Evolutionary conservation across 2,888 invertebrate species (phyloP), one percentile per base, ranked within the genome.

Genomic region (Epistrophe eligans): DNA sequence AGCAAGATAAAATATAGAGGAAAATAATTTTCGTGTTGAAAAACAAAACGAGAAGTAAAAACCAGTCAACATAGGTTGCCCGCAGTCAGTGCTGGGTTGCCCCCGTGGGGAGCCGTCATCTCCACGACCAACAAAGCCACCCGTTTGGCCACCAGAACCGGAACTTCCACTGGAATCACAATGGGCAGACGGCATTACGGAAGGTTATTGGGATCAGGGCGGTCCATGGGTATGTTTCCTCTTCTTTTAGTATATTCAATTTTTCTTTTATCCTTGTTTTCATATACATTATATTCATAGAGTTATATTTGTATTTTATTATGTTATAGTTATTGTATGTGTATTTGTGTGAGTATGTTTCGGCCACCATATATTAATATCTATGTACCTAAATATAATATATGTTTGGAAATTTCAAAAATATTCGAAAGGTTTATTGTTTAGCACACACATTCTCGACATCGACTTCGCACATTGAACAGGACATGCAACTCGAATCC

Each of bases 181-280:
- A 90, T 91, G 90, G 90, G 91, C 90, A 74, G 91, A 91, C 88
- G 91, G 91, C 62, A 88, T 90, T 74, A 90, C 90, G 15, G 91
- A 91, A 89, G 90, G 90, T 81, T 91, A 91, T 89, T 91, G 91
- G 91, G 90, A 90, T 89, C 90, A 91, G 89, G 90, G 90, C 81
- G 90, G 90, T 79, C 90, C 90, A 89, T 91, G 91, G 91, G 91
- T 91, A 91, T 89, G 91, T 90, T 77, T 79, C 19, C 40, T 76
- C 19, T 76, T 66, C 50, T 64, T 52, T 81, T 24, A 24, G 24
- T 71, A 24, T 55, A 45, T 43, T 77, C 24, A 58, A 64, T 81
- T 52, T 81, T 70, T 77, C 43, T 74, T 70, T 67, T 35, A 73
- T 76, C 50, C 57, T 73, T 55, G 43, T 55, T 67, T 71, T 64